Evolutionary conservation across 64 coral and sea anemone genomes (phyloP).

Genomic region (Porites australiensis): DNA sequence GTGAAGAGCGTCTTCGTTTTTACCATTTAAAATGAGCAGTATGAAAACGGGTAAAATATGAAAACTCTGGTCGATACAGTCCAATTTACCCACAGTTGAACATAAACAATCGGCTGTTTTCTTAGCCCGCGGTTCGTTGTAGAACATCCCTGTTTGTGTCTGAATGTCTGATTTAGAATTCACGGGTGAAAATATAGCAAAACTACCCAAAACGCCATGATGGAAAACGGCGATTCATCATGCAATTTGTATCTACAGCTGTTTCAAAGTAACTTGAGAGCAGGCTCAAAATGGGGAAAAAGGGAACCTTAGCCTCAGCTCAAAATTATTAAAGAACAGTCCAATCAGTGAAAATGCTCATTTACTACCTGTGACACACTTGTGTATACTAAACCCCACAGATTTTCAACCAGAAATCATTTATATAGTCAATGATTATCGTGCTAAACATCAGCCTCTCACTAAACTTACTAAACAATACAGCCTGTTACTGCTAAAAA

Average conservation of each 20-base stretch:
- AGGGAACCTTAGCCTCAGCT: slow-evolving; percentile 15
- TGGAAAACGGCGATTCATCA: slow-evolving; percentile 1
- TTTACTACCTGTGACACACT: background rate
- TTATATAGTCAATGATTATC: too few relatives aligned
- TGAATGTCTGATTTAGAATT: slow-evolving; percentile 8
- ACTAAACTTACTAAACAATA: background rate
- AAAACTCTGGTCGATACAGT: background rate
- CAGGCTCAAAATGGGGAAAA: background rate
- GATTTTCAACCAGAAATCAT: slow-evolving; percentile 1
- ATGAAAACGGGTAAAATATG: slow-evolving; percentile 19
- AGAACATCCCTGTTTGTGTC: slow-evolving; percentile 11
- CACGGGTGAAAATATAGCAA: background rate
- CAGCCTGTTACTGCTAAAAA: too few relatives aligned
- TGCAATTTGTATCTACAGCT: background rate
- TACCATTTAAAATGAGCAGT: slow-evolving; percentile 8
- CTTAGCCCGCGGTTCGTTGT: slow-evolving; percentile 8
- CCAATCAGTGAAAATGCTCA: background rate
- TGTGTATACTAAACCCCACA: background rate
- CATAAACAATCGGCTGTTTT: slow-evolving; percentile 5
- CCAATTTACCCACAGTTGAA: slow-evolving; percentile 3
- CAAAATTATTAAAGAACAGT: slow-evolving; percentile 1
- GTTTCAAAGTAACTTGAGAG: slow-evolving; percentile 9
- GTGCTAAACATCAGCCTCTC: slow-evolving; percentile 4
- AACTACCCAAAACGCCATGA: slow-evolving; percentile 3
- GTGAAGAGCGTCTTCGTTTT: background rate